Evolutionary conservation across 1,140 invertebrate genomes (phyloP).

Genomic region (Heliothis virescens): DNA sequence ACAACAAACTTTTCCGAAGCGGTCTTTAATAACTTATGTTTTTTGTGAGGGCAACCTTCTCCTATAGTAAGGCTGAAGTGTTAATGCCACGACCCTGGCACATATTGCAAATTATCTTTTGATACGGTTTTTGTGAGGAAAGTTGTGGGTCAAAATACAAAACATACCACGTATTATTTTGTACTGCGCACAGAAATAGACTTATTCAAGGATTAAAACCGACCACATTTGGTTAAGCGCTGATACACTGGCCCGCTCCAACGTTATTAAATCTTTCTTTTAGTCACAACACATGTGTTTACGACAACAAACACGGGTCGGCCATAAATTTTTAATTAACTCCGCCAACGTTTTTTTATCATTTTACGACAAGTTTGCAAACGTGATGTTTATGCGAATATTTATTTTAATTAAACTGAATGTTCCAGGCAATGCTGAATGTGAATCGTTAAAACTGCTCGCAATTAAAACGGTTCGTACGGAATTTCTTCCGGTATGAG

Average conservation of each 20-base stretch:
- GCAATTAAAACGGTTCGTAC: not conserved
- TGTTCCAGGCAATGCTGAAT: conserved; percentile 12
- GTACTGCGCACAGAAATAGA: not conserved
- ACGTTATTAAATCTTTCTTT: conserved; percentile 35
- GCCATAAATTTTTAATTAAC: conserved; percentile 46
- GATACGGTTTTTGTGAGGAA: not conserved
- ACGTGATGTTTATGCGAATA: conserved; percentile 20
- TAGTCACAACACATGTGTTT: conserved; percentile 26
- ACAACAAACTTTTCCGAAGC: not conserved
- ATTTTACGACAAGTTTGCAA: conserved; percentile 36
- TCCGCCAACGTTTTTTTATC: conserved; percentile 36
- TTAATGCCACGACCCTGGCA: not conserved
- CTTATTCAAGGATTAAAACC: not conserved
- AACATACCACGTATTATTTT: too few relatives aligned
- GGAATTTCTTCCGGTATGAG: conserved; percentile 1
- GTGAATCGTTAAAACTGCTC: not conserved
- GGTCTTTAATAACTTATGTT: not conserved
- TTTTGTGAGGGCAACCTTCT: not conserved
- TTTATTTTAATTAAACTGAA: conserved; percentile 29
- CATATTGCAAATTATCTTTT: conserved; percentile 28
- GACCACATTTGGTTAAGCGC: conserved; percentile 21
- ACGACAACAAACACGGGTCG: conserved; percentile 38
- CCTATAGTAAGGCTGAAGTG: not conserved
- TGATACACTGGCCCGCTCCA: not conserved
- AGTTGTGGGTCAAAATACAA: not conserved